Evolutionary conservation across 2,113 vertebrate species (phyloP).

Genomic region (Paracyprichromis sp.): DNA sequence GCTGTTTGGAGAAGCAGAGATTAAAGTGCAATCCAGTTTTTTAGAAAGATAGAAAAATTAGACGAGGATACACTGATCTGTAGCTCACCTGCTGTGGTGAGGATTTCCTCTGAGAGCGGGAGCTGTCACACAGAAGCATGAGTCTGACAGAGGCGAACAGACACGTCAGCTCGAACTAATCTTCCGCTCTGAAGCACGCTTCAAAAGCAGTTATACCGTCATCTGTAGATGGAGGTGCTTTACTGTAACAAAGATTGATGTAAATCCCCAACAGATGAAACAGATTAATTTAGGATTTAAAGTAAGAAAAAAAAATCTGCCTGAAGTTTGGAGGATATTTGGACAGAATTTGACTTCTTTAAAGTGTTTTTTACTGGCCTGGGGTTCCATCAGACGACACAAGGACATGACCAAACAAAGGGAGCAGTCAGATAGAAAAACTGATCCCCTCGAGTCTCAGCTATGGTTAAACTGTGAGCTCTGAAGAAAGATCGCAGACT

Average conservation of each 20-base stretch:
- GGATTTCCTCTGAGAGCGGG: neutral
- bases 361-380: neutral
- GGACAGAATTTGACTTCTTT: neutral
- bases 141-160: neutral
- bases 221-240: neutral
- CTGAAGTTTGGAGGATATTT: neutral
- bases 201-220: neutral
- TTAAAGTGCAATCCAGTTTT: neutral
- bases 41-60: neutral
- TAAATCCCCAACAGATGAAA: neutral
- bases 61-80: neutral
- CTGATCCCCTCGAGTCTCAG: neutral
- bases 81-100: neutral
- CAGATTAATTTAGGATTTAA: neutral
- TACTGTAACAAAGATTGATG: neutral
- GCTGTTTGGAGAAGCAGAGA: neutral
- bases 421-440: neutral
- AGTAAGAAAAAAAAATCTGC: neutral
- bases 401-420: neutral
- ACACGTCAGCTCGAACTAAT: neutral
- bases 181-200: neutral
- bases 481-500: neutral
- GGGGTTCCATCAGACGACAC: neutral
- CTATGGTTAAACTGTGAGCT: neutral
- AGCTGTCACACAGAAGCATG: neutral